Base-by-base conservation (phyloP, 2,113 vertebrate species). In the Notiomystis cincta region DNA sequence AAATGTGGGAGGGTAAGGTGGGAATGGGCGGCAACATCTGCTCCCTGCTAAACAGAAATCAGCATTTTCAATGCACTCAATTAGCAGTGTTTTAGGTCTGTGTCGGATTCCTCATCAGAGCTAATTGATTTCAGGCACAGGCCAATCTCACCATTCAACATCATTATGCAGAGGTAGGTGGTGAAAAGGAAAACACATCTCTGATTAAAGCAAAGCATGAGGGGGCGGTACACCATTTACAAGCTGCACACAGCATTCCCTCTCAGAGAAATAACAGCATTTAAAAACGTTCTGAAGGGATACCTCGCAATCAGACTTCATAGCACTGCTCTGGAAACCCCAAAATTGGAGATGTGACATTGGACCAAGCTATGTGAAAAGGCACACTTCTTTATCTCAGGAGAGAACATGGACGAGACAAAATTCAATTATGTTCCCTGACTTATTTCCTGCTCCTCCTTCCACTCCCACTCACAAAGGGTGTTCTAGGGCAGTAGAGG, bases 111-210 rank as follows among this genome's bases (percentile, higher is more conserved):
- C 58, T 84, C 93, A 94, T 93, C 92, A 93, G n/a, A 67, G 77
- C 69, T 92, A 94, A 95, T 0, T 89, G 92, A 96, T 87, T 94
- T 92, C 95, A 96, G 93, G 86, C 92, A 75, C 56, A 90, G 72
- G 72, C 88, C 82, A 93, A 65, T 93, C 79, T 92, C 72, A 71
- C 85, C 61, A 89, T 45, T 85, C 70, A 89, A 64, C 72, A 94
- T 93, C 60, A 88, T 94, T 92, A 96, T 84, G 69, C 71, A 90
- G 57, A 92, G 48, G 76, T 76, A 89, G 92, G 72, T 61, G 72
- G 86, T 66, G 53, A 86, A 89, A 92, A 96, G 72, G 51, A 94
- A 96, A 96, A 93, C 72, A 96, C 37, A 93, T 81, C 54, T 91
- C 85, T 84, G 86, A 94, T 95, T 87, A 94, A 77, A 82, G 85